Base-by-base conservation (phyloP, 2,888 invertebrate genomes). In the Brachyptera risi region DNA sequence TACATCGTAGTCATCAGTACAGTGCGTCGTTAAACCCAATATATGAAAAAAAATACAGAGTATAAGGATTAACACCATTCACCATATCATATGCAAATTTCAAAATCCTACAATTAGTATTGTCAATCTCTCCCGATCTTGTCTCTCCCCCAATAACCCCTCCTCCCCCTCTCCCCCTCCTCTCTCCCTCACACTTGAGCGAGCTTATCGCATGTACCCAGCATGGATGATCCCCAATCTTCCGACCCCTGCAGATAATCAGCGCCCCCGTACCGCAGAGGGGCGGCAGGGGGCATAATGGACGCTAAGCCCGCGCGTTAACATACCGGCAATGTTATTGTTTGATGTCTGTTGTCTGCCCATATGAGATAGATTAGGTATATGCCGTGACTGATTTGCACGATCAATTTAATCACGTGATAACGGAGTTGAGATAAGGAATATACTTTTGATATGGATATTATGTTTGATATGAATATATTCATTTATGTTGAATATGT, bases 121-220 rank as follows among this genome's bases (percentile, higher is more conserved):
- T 58, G 58, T 44, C 58, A 58, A 49, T 58, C 49, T 58, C 44
- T n/a, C n/a, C n/a, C n/a, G n/a, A n/a, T n/a, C n/a, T 35, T 49
- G 49, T 47, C 42, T 58, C 37, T 44, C 44, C 37, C 49, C 58
- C 26, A 7, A 37, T 42, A 44, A 58, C 42, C 37, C 37, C 44
- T 26, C 44, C 40, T 26, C 24, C 24, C 15, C 26, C 9, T 15
- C 57, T 24, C 19, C 19, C 23, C 27, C 42, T 21, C 21, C 4
- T 44, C 38, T 3, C n/a, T 44, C 57, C 24, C 15, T 27, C 27
- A 21, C 27, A 9, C 50, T 5, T 13, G 2, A 9, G n/a, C 47
- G 15, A 17, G 19, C 49, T 37, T 35, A 13, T 17, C 23, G 23
- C 37, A 19, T 17, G 23, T 49, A 17, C 21, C 37, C 26, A 1